A percentile compares a stretch with the other conserved stretches of the same genome.
phyloP scores from a whole-genome alignment of 2,113 vertebrate genomes.

The Sphaerodactylus townsendi region DNA sequence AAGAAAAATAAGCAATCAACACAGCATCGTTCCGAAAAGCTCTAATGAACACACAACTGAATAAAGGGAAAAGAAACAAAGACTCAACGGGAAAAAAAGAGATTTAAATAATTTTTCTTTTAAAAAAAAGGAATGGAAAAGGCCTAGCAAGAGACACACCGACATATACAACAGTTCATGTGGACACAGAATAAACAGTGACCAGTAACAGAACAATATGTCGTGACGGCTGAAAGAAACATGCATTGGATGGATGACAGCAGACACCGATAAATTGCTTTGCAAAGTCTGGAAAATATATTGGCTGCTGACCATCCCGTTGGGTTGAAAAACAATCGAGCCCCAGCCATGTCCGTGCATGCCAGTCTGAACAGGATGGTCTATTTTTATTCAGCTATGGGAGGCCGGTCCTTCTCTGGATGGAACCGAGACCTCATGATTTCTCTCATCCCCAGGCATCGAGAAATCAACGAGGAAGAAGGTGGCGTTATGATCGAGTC shows the following conservation, averaged over 20 bases:
- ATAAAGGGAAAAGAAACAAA: constrained; percentile 49
- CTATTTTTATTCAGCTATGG: not conserved
- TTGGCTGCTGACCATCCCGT: constrained; percentile 57
- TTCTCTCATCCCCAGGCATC: not conserved
- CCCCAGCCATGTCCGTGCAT: constrained; percentile 15
- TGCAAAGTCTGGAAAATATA: constrained; percentile 65
- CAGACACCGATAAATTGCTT: constrained; percentile 58
- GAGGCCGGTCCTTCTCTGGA: not conserved
- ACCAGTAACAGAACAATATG: constrained; percentile 73
- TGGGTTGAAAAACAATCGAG: constrained; percentile 28
- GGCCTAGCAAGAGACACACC: constrained; percentile 66
- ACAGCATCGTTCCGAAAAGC: constrained; percentile 77
- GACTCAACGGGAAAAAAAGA: constrained; percentile 57
- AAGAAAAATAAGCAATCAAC: constrained; percentile 66
- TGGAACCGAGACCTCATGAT: not conserved
- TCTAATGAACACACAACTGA: constrained; percentile 75
- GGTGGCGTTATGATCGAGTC: constrained; percentile 4
- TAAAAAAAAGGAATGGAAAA: constrained; percentile 62
- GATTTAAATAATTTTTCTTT: too few species aligned
- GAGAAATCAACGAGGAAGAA: not conserved
- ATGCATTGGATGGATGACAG: constrained; percentile 72
- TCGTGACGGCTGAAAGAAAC: constrained; percentile 68
- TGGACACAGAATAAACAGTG: constrained; percentile 72
- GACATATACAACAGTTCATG: constrained; percentile 68
- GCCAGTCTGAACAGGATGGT: not conserved